Base-by-base conservation (phyloP, 2,797 vertebrate genomes). In the Thamnophis elegans region DNA sequence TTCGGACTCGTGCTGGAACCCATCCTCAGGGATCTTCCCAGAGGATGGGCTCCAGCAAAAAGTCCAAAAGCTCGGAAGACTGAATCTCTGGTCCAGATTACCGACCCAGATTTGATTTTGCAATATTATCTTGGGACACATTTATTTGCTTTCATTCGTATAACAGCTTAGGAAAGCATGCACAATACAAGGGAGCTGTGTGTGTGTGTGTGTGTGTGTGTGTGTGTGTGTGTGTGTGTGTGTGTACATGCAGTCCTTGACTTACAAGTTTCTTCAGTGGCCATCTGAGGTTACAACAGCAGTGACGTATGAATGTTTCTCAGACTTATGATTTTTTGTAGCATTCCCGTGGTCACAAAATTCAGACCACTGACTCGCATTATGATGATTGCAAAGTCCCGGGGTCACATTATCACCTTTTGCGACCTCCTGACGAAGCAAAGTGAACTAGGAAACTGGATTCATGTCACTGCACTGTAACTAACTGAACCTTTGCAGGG, bases 251-350 rank as follows among this genome's bases (percentile, higher is more conserved):
- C 28, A 62, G 26, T n/a, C 28, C 62, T 65, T 0, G 4, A 65
- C 28, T 26, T 12, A n/a, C 5, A n/a, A n/a, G 62, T n/a, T 65
- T 13, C 0, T 65, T 65, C 14, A 65, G 4, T n/a, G 62, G 2
- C 28, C 62, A n/a, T 14, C 4, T 14, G 62, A n/a, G 25, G 4
- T 65, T 65, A 65, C 28, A n/a, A n/a, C 5, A 13, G 62, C 62
- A 14, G 13, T 16, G 12, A 65, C 28, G n/a, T 14, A 65, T 0
- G 1, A n/a, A 28, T 0, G 0, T n/a, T 65, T 65, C 65, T n/a
- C 62, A 65, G 28, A 65, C 28, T 14, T 65, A n/a, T 1, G 0
- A 65, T 28, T 28, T 0, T 0, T 65, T 65, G 62, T 65, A 65
- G 62, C 62, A n/a, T 14, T 28, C 28, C 5, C 0, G 0, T 13